Evolutionary conservation across 2,888 invertebrate species (phyloP).

Genomic region (Ennomos quercinarius): DNA sequence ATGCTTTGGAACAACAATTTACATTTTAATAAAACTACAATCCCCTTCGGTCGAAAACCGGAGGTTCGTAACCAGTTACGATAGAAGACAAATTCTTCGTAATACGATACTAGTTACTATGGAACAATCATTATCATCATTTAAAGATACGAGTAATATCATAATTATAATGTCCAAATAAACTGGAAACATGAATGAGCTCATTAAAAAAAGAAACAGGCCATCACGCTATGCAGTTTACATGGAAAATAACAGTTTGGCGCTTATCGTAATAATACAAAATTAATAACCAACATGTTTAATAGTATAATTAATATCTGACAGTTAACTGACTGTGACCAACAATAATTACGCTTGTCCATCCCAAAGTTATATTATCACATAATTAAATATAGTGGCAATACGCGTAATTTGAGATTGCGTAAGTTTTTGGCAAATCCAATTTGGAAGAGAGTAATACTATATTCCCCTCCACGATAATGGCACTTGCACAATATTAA

Average conservation of each 20-base stretch:
- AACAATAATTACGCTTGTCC: constrained; percentile 23
- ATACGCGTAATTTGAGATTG: constrained; percentile 56
- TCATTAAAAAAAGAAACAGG: too few relatives aligned
- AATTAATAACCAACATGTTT: constrained; percentile 23
- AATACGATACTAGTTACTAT: too few relatives aligned
- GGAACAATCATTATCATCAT: constrained; percentile 20
- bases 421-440: constrained; percentile 56
- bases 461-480: constrained; percentile 60
- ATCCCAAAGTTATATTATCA: constrained; percentile 39
- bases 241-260: constrained; percentile 6
- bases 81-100: too few relatives aligned
- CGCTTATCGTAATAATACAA: constrained; percentile 25
- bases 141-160: constrained; percentile 14
- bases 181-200: constrained; percentile 1
- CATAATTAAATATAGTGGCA: constrained; percentile 38
- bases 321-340: constrained; percentile 35
- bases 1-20: constrained; percentile 65
- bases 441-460: constrained; percentile 59
- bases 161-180: constrained; percentile 4
- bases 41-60: too few relatives aligned
- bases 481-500: constrained; percentile 67
- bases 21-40: constrained; percentile 15
- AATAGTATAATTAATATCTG: constrained; percentile 12
- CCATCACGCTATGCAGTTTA: not conserved
- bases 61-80: too few relatives aligned